phyloP scores from a whole-genome alignment of 2,888 invertebrate genomes.

The Acleris literana region DNA sequence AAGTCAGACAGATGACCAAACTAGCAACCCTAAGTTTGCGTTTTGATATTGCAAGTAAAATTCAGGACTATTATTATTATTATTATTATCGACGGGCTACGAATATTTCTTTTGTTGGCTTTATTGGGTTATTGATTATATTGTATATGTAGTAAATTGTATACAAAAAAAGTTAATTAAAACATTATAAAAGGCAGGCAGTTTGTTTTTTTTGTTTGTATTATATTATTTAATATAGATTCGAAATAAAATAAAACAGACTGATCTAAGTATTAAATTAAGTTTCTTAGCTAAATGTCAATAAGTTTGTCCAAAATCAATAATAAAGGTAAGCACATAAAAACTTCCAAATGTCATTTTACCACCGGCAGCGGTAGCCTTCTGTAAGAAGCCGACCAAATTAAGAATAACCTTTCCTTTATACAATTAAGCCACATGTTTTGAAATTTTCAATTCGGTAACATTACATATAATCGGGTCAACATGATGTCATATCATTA shows the following conservation, averaged over 20 bases:
- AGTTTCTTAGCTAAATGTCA: not conserved
- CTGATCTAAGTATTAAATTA: not conserved
- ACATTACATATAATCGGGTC: slow-evolving; percentile 64
- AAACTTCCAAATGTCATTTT: slow-evolving; percentile 36
- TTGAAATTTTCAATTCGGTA: slow-evolving; percentile 48
- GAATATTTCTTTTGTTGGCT: no score
- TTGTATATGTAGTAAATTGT: no score
- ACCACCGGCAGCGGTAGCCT: slow-evolving; percentile 41
- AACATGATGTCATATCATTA: slow-evolving; percentile 74
- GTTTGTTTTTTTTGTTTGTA: no score
- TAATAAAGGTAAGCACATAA: slow-evolving; percentile 42
- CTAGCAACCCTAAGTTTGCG: slow-evolving; percentile 18
- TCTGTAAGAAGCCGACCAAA: slow-evolving; percentile 51
- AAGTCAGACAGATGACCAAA: not conserved
- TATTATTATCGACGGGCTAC: not conserved
- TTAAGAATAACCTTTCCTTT: slow-evolving; percentile 41
- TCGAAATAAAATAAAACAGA: not conserved
- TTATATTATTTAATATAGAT: not conserved
- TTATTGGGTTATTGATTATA: no score
- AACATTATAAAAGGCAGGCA: no score
- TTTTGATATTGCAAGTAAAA: slow-evolving; percentile 13
- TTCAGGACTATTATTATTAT: not conserved
- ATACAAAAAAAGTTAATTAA: no score
- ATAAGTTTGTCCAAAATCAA: not conserved
- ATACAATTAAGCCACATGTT: slow-evolving; percentile 43